Percentiles rank a stretch among this genome's conserved stretches.
Evolutionary conservation across 2,888 invertebrate species (phyloP).

Genomic region (Coremacera marginata): DNA sequence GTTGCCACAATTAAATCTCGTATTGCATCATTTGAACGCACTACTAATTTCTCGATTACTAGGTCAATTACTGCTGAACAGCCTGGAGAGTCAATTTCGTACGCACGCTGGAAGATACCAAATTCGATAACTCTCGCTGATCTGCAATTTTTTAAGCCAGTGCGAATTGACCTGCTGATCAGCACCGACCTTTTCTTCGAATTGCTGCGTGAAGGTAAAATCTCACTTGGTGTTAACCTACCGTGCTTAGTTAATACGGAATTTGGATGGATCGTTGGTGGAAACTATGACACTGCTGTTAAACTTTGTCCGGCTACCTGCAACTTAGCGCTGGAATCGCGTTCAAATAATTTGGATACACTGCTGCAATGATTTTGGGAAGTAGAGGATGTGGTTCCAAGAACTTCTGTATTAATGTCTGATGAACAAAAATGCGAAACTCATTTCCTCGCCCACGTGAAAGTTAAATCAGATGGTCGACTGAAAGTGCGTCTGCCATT

Average conservation of each 20-base stretch:
- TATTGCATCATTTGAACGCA: background rate
- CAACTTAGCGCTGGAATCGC: background rate
- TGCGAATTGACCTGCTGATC: conserved; percentile 14
- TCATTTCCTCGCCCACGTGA: no score
- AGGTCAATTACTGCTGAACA: conserved; percentile 14
- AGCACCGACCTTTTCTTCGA: conserved; percentile 17
- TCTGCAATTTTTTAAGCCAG: conserved; percentile 9
- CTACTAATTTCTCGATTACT: background rate
- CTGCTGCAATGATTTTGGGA: conserved; percentile 25
- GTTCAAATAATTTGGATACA: background rate
- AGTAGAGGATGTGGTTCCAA: conserved; percentile 16
- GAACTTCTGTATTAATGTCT: conserved; percentile 19
- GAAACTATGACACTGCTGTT: background rate
- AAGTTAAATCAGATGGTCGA: no score
- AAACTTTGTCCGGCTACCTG: conserved; percentile 14
- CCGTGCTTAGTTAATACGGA: conserved; percentile 8
- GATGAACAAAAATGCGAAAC: no score
- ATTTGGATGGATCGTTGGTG: conserved; percentile 22
- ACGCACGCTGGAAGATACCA: background rate
- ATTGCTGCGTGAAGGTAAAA: background rate
- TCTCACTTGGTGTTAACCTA: no score
- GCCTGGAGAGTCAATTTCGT: background rate
- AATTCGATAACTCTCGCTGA: background rate
- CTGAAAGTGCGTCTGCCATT: background rate
- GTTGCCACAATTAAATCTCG: background rate